phyloP scores from a whole-genome alignment of 2,797 vertebrate species.

The Sphenopsis melanotis region DNA sequence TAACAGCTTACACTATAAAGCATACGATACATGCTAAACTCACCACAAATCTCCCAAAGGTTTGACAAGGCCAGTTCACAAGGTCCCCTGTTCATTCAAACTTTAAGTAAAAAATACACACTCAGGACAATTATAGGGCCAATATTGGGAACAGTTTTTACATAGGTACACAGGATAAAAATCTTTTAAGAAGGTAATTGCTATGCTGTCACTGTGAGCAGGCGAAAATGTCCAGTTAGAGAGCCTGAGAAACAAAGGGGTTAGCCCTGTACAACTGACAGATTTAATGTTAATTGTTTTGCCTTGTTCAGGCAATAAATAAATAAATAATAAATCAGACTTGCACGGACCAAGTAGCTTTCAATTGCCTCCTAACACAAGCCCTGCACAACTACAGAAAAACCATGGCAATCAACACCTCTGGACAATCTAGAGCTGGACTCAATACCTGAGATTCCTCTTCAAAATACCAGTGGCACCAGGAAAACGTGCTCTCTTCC shows the following conservation, averaged over 20 bases:
- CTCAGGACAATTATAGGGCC: background rate
- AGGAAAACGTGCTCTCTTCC: background rate
- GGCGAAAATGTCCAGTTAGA: background rate
- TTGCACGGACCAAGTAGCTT: background rate
- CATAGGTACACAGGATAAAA: background rate
- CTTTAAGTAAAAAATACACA: background rate
- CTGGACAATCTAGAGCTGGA: background rate
- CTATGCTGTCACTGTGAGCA: background rate
- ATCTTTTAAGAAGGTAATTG: background rate
- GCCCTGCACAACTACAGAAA: background rate
- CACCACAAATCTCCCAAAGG: background rate
- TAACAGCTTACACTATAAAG: background rate
- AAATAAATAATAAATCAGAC: background rate
- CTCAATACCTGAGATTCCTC: background rate
- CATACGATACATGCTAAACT: background rate
- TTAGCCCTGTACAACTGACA: background rate
- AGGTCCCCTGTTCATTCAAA: background rate
- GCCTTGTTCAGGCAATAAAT: background rate
- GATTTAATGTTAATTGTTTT: background rate
- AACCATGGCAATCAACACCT: background rate
- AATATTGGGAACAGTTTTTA: background rate
- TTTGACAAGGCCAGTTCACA: background rate
- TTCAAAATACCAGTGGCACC: background rate
- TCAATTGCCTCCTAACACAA: background rate
- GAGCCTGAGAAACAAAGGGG: background rate